Evolutionary conservation across 2,888 invertebrate species (phyloP), one percentile per base, ranked within the genome.

Genomic region (Osedax fenrisi): DNA sequence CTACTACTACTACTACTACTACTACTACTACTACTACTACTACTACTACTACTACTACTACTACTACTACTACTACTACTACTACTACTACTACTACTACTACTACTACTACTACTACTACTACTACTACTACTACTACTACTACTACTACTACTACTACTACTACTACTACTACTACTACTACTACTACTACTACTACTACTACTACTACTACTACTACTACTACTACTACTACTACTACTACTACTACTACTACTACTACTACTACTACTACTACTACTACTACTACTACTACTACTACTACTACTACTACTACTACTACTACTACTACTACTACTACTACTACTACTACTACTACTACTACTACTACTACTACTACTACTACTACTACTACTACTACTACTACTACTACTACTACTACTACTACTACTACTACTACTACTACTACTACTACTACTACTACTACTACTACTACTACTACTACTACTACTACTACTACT

Each of bases 21-120:
- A 41, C 41, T 41, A 41, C 41, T 41, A 41, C 41, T 41, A 41
- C 41, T 69, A 69, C 69, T 69, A 69, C 69, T 69, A 69, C 69
- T 69, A 69, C 69, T 69, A 69, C 69, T 69, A 69, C 69, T 69
- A 69, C 69, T 69, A 69, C 69, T 69, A 69, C 69, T 69, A 69
- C 69, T 69, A 69, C 69, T 69, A 69, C 69, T 24, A 26, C 26
- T 64, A 62, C 61, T 41, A 41, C 41, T 41, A 41, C 41, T 41
- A 41, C 41, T 41, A 41, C 41, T 41, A 41, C 41, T 41, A 41
- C 41, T 41, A 41, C 41, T 41, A 41, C 41, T 41, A 41, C 41
- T 41, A 41, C 41, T 41, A 41, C 41, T 41, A 41, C 41, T 41
- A 41, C 41, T 41, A 41, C 41, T 41, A 41, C 41, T 41, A 41